Conservation (phyloP, 2,113 vertebrate species). For the Gavia stellata region DNA sequence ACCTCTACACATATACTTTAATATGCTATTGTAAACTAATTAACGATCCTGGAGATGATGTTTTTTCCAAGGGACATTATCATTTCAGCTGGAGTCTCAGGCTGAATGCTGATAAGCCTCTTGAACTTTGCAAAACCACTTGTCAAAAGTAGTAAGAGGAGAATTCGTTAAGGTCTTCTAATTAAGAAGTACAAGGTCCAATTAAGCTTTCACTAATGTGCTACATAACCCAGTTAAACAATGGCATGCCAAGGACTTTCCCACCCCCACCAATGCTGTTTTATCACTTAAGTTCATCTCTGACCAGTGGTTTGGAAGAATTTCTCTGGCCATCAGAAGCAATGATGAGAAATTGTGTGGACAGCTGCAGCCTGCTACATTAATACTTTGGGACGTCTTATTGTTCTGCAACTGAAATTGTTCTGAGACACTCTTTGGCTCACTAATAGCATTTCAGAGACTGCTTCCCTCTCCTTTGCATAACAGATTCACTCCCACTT, state of each 20-base stretch:
- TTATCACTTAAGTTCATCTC: background rate
- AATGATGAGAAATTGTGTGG: background rate
- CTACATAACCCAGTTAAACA: background rate
- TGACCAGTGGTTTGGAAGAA: background rate
- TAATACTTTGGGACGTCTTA: background rate
- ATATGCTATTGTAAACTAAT: background rate
- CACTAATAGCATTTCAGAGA: background rate
- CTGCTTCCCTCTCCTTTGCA: background rate
- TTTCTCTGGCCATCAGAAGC: background rate
- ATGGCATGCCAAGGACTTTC: background rate
- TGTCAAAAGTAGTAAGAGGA: background rate
- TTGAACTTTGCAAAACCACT: constrained; percentile 35
- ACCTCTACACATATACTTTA: background rate
- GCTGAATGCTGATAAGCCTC: constrained; percentile 26
- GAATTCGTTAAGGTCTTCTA: background rate
- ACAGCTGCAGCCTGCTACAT: background rate
- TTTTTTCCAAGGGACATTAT: background rate
- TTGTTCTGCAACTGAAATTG: background rate
- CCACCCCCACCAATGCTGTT: background rate
- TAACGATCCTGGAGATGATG: background rate
- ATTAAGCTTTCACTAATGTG: constrained; percentile 7
- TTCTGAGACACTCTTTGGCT: background rate
- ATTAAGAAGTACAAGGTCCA: constrained; percentile 8
- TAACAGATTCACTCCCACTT: background rate
- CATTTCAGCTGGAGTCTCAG: background rate